Evolutionary conservation across 2,888 invertebrate genomes (phyloP).

Genomic region (Allacma fusca): DNA sequence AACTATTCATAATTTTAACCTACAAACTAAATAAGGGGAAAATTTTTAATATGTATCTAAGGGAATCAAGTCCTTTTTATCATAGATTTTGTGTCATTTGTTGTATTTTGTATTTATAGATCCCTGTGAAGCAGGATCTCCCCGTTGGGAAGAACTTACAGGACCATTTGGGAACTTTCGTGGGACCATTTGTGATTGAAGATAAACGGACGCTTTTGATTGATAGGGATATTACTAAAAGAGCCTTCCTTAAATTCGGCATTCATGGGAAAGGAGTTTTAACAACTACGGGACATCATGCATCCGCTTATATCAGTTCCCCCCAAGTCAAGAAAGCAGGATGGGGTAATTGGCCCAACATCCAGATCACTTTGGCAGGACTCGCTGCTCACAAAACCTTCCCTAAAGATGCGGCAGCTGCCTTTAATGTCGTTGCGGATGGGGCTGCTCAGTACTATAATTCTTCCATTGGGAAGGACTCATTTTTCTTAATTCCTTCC

Average conservation of each 20-base stretch:
- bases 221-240: conserved; percentile 22
- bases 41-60: too few relatives aligned
- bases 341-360: conserved; percentile 56
- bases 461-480: conserved; percentile 52
- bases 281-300: conserved; percentile 46
- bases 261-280: conserved; percentile 48
- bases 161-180: conserved; percentile 24
- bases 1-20: too few relatives aligned
- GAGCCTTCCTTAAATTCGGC: neutral
- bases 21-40: too few relatives aligned
- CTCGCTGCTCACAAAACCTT: conserved; percentile 49
- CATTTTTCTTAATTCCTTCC: conserved; percentile 54
- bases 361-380: conserved; percentile 49
- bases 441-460: conserved; percentile 50
- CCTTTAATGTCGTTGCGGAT: conserved; percentile 48
- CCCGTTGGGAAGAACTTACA: conserved; percentile 35
- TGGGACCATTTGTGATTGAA: conserved; percentile 23
- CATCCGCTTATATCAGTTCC: conserved; percentile 52
- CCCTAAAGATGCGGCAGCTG: conserved; percentile 50
- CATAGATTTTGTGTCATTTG: neutral
- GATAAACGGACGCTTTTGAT: neutral
- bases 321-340: conserved; percentile 50
- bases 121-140: conserved; percentile 6
- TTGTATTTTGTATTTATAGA: neutral
- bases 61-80: too few relatives aligned